phyloP scores from a whole-genome alignment of 2,797 vertebrate species.

The Erpetoichthys calabaricus region DNA sequence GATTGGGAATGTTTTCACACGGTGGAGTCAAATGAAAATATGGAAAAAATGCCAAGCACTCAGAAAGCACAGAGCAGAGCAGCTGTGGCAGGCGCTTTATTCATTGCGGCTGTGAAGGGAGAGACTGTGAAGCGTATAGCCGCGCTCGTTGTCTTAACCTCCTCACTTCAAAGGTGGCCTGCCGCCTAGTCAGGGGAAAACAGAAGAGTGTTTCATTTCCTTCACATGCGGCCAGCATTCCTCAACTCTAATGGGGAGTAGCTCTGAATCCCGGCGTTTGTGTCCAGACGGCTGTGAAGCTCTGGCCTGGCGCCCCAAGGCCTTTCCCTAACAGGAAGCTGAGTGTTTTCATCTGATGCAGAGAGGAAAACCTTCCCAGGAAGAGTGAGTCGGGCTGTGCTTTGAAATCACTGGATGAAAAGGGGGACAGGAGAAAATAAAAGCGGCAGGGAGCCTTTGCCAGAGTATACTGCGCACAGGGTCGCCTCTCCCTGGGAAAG shows the following conservation, averaged over 20 bases:
- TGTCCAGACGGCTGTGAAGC: slow-evolving; percentile 54
- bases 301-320: slow-evolving; percentile 47
- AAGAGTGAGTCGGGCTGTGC: slow-evolving; percentile 59
- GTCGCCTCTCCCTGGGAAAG: slow-evolving; percentile 46
- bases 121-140: slow-evolving; percentile 46
- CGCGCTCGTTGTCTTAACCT: slow-evolving; percentile 67
- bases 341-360: slow-evolving; percentile 61
- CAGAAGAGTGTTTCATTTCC: slow-evolving; percentile 75
- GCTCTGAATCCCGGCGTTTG: slow-evolving; percentile 63
- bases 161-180: slow-evolving; percentile 59
- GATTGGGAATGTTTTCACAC: too few species aligned
- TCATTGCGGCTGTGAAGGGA: slow-evolving; percentile 40
- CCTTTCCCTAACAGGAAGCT: slow-evolving; percentile 64
- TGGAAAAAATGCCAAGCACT: too few species aligned
- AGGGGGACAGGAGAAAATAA: slow-evolving; percentile 59
- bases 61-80: slow-evolving; percentile 25
- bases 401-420: slow-evolving; percentile 66
- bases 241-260: slow-evolving; percentile 53
- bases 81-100: slow-evolving; percentile 49
- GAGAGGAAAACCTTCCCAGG: slow-evolving; percentile 60
- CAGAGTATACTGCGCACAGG: slow-evolving; percentile 26
- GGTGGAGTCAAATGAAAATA: too few species aligned
- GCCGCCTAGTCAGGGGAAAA: slow-evolving; percentile 30
- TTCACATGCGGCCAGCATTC: slow-evolving; percentile 53
- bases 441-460: slow-evolving; percentile 49